phyloP scores from a whole-genome alignment of 2,797 vertebrate species.

The Sebastes dallii region DNA sequence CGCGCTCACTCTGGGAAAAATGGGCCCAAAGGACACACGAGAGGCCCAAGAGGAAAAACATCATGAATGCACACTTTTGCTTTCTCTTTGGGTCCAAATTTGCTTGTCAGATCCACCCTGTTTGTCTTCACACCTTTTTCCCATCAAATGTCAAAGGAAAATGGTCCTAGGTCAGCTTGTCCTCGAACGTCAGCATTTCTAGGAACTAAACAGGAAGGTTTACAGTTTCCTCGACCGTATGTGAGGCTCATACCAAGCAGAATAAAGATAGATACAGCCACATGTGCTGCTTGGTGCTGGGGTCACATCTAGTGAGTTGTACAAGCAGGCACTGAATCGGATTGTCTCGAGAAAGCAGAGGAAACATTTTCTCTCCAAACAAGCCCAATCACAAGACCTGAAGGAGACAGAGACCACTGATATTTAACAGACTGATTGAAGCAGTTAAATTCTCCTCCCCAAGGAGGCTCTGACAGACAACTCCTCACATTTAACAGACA shows the following conservation, averaged over 20 bases:
- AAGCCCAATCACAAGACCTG: constrained; percentile 8
- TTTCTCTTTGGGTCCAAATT: neutral
- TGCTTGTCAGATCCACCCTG: neutral
- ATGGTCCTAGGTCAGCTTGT: constrained; percentile 3
- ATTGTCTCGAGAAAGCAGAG: neutral
- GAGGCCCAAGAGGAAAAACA: constrained; percentile 7
- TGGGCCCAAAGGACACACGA: neutral
- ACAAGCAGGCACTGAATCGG: neutral
- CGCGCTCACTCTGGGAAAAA: neutral
- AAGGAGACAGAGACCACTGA: neutral
- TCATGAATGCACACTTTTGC: neutral
- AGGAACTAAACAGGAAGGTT: neutral
- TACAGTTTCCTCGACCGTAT: neutral
- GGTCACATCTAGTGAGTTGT: neutral
- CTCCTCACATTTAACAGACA: neutral
- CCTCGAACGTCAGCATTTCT: constrained; percentile 1
- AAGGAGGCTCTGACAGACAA: neutral
- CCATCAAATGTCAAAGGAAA: constrained; percentile 18
- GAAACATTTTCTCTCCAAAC: neutral
- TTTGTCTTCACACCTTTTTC: constrained; percentile 3
- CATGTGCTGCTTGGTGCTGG: neutral
- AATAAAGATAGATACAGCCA: neutral
- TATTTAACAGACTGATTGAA: constrained; percentile 1
- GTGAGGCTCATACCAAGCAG: neutral
- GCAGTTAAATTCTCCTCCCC: neutral